These are phyloP conservation scores for Lasioglossum baleicum DNA, from an alignment of 1,140 invertebrate species.

Conservation along the genomic window DNA sequence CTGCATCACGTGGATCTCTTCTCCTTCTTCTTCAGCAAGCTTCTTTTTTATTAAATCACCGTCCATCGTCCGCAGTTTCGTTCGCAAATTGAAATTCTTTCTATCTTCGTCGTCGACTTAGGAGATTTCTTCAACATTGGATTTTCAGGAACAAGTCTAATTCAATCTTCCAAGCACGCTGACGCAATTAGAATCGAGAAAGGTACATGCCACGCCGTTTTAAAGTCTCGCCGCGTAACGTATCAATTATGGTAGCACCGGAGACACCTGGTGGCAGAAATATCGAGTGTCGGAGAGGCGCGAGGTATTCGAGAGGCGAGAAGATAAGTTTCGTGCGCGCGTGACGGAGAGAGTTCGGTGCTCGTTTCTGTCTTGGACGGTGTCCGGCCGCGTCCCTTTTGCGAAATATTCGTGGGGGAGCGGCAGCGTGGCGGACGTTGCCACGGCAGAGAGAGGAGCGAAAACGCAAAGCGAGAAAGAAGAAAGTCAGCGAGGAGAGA, in stretches of 20 bases:
- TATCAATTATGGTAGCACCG: neutral
- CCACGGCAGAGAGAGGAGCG: neutral
- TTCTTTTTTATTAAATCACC: too few species aligned
- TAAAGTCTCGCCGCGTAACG: neutral
- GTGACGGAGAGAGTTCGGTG: constrained; percentile 30
- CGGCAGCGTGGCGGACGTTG: constrained; percentile 5
- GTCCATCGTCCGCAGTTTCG: too few species aligned
- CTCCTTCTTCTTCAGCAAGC: too few species aligned
- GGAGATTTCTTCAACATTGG: too few species aligned
- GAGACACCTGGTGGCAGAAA: neutral
- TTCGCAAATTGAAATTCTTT: too few species aligned
- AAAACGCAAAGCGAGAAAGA: constrained; percentile 26
- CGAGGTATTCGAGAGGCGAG: neutral
- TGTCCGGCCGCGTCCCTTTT: constrained; percentile 20
- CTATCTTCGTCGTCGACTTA: too few species aligned
- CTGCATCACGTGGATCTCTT: too few species aligned
- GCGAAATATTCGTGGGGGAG: constrained; percentile 61
- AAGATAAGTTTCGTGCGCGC: constrained; percentile 39
- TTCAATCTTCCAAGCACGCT: too few species aligned
- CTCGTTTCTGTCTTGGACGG: constrained; percentile 4
- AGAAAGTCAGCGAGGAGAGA: constrained; percentile 32
- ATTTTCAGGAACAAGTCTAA: too few species aligned
- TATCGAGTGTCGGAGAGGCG: neutral
- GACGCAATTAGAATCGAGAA: too few species aligned
- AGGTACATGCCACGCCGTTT: too few species aligned